Percentiles rank a stretch among this genome's conserved stretches.
These are phyloP conservation scores for Porites rus DNA, from an alignment of 92 coral and sea anemone species.

Conservation along the genomic window DNA sequence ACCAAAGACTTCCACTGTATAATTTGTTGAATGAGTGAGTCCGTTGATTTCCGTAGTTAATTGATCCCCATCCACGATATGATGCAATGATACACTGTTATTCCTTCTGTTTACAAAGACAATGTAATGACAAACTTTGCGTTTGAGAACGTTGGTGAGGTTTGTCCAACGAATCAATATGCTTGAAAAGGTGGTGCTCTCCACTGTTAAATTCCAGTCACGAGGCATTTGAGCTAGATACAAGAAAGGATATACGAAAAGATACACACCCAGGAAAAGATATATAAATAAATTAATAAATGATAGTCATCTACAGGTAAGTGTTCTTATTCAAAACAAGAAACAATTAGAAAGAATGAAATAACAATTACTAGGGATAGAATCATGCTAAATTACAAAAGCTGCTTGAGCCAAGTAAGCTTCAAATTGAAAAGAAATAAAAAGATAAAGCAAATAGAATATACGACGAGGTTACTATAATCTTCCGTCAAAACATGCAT, in stretches of 20 bases:
- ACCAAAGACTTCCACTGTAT: conserved; percentile 9
- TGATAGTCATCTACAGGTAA: too few species aligned
- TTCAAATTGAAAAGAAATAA: too few species aligned
- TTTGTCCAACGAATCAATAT: neutral
- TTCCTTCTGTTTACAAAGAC: neutral
- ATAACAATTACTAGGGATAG: too few species aligned
- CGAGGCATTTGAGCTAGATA: neutral
- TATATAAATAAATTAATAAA: neutral
- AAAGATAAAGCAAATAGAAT: too few species aligned
- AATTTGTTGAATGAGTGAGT: conserved; percentile 2
- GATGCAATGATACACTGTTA: neutral
- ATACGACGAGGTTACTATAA: too few species aligned
- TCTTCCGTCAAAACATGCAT: too few species aligned
- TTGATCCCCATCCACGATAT: neutral
- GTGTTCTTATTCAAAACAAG: too few species aligned
- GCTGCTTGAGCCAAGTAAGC: too few species aligned
- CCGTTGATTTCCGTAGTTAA: neutral
- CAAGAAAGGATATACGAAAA: neutral
- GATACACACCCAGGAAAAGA: too few species aligned
- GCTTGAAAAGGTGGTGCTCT: neutral
- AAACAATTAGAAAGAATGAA: too few species aligned
- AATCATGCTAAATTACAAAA: too few species aligned
- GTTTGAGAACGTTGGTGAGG: neutral
- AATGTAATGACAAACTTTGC: neutral
- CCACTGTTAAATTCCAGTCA: neutral